phyloP scores from a whole-genome alignment of 2,113 vertebrate genomes.

The Phodopus roborovskii region DNA sequence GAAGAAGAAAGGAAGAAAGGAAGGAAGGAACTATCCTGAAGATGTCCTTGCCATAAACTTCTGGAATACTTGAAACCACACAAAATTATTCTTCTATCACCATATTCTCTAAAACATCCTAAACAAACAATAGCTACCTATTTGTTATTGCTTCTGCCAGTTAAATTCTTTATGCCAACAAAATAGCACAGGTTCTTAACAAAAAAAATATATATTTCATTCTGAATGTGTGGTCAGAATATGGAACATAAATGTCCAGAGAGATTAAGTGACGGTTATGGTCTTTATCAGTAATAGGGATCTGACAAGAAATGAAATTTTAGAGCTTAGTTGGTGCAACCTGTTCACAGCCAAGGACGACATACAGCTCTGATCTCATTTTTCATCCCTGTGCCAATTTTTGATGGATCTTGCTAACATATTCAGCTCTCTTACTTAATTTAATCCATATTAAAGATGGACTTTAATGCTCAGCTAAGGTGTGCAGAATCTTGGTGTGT shows the following conservation, averaged over 20 bases:
- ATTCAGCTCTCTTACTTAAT: not conserved
- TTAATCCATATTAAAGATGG: slow-evolving; percentile 4
- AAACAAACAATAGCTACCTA: slow-evolving; percentile 7
- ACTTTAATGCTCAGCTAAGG: not conserved
- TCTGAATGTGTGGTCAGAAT: slow-evolving; percentile 21
- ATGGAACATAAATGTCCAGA: not conserved
- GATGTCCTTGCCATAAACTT: slow-evolving; percentile 28
- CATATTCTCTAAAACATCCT: not conserved
- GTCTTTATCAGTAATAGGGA: not conserved
- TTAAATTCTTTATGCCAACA: slow-evolving; percentile 4
- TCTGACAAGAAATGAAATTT: slow-evolving; percentile 41
- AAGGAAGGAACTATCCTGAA: slow-evolving; percentile 25
- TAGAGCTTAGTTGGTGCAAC: not conserved
- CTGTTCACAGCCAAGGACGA: not conserved
- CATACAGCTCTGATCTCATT: not conserved
- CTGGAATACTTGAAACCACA: slow-evolving; percentile 1
- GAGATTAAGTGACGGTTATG: not conserved
- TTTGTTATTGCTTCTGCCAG: not conserved
- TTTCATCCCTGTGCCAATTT: not conserved
- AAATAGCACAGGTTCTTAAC: not conserved
- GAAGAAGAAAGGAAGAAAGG: not conserved
- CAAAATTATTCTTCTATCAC: not conserved
- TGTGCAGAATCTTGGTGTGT: not conserved
- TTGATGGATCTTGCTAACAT: not conserved
- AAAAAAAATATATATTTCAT: not conserved